Conservation (phyloP, 2,888 invertebrate genomes). For the Coelopa pilipes region DNA sequence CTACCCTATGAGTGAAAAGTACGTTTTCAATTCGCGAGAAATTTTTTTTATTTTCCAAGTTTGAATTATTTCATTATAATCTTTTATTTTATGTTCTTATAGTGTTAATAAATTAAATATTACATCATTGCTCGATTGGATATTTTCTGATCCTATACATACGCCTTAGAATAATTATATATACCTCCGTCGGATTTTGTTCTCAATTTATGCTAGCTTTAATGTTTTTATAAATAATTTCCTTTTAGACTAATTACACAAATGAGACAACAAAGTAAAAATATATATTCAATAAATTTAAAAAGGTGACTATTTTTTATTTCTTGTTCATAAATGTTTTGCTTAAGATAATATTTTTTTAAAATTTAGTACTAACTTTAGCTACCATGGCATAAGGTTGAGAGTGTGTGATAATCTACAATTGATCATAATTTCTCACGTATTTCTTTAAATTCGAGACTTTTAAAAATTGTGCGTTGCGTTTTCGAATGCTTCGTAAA, state of each 20-base stretch:
- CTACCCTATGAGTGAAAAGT: not conserved
- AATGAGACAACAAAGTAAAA: not conserved
- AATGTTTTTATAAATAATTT: constrained; percentile 10
- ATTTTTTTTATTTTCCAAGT: not conserved
- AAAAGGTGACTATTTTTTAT: not conserved
- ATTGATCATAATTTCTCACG: not conserved
- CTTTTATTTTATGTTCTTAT: not conserved
- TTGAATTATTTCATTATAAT: not conserved
- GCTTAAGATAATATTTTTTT: not conserved
- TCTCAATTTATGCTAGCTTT: constrained; percentile 13
- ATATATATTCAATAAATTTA: constrained; percentile 3
- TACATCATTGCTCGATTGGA: constrained; percentile 11
- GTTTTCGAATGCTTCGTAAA: constrained; percentile 24
- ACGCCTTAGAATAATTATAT: not conserved
- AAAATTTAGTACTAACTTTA: constrained; percentile 8
- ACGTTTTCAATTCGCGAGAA: too few species aligned
- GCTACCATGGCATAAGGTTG: constrained; percentile 7
- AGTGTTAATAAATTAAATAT: constrained; percentile 15
- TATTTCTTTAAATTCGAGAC: not conserved
- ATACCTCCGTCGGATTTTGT: not conserved
- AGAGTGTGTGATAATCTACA: not conserved
- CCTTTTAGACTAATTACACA: not conserved
- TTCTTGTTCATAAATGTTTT: not conserved
- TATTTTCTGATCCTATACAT: not conserved
- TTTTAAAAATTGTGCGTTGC: constrained; percentile 31